These are phyloP conservation scores for Coenonympha glycerion DNA, from an alignment of 2,888 invertebrate genomes.

Conservation along the genomic window DNA sequence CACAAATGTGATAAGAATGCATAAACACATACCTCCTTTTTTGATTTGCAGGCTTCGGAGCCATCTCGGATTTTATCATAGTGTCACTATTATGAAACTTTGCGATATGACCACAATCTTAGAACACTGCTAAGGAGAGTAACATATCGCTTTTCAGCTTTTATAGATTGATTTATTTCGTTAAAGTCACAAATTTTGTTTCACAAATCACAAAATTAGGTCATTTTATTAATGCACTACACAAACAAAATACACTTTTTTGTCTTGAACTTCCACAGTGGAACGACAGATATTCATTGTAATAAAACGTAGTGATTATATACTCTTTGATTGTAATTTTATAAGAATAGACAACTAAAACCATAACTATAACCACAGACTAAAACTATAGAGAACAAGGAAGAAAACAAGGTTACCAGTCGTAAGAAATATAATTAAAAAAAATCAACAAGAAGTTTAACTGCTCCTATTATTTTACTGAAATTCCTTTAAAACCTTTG, in stretches of 20 bases:
- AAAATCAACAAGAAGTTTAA: too few species aligned
- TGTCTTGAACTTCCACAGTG: slow-evolving; percentile 65
- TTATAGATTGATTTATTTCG: slow-evolving; percentile 42
- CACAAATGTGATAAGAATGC: neutral
- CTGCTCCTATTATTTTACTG: too few species aligned
- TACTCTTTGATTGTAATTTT: neutral
- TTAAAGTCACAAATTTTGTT: slow-evolving; percentile 17
- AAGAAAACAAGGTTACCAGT: neutral
- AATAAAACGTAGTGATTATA: slow-evolving; percentile 4
- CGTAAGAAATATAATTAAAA: too few species aligned
- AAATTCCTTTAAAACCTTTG: too few species aligned
- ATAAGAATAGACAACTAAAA: too few species aligned
- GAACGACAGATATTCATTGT: slow-evolving; percentile 20
- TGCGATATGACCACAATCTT: slow-evolving; percentile 73
- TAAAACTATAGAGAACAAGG: too few species aligned
- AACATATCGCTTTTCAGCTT: slow-evolving; percentile 67
- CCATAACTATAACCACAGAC: too few species aligned
- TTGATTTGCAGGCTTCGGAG: slow-evolving; percentile 77
- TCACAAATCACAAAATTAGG: slow-evolving; percentile 58
- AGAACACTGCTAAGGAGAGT: slow-evolving; percentile 77
- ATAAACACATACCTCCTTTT: slow-evolving; percentile 79
- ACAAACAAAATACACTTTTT: slow-evolving; percentile 64
- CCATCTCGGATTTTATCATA: slow-evolving; percentile 62
- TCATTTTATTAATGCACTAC: slow-evolving; percentile 68
- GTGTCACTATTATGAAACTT: slow-evolving; percentile 60